Evolutionary conservation across 2,888 invertebrate species (phyloP).

Genomic region (Nasonia oneida): DNA sequence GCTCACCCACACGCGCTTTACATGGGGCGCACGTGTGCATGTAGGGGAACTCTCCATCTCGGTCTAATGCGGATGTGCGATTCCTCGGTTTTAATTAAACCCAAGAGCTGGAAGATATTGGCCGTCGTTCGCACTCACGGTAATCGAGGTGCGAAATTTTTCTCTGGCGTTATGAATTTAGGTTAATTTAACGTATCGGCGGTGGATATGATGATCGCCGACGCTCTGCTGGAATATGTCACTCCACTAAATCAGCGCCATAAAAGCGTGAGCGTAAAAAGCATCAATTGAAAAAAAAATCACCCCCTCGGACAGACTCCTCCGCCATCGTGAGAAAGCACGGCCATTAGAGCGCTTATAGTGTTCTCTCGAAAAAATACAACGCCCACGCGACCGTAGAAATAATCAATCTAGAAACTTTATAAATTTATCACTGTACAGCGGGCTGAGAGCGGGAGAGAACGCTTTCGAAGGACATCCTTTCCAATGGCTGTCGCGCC

Average conservation of each 20-base stretch:
- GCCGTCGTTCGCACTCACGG: neutral
- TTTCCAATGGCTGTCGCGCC: neutral
- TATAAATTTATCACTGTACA: neutral
- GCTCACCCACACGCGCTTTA: neutral
- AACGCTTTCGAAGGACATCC: neutral
- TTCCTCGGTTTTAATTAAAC: constrained; percentile 50
- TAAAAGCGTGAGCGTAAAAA: neutral
- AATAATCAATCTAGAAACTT: constrained; percentile 17
- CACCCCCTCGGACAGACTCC: neutral
- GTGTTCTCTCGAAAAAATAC: neutral
- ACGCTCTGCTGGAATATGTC: constrained; percentile 22
- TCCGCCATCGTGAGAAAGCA: neutral
- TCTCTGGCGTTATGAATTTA: neutral
- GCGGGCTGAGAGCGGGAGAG: neutral
- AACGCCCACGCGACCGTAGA: neutral
- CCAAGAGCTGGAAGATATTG: neutral
- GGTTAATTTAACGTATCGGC: neutral
- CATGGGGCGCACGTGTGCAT: neutral
- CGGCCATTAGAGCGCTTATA: neutral
- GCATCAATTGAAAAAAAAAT: neutral
- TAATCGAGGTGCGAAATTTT: constrained; percentile 31
- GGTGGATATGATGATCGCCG: neutral
- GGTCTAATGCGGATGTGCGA: constrained; percentile 16
- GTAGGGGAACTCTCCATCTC: neutral
- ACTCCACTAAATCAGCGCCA: neutral